Evolutionary conservation across 2,113 vertebrate genomes (phyloP).

Genomic region (Indicator maculatus): DNA sequence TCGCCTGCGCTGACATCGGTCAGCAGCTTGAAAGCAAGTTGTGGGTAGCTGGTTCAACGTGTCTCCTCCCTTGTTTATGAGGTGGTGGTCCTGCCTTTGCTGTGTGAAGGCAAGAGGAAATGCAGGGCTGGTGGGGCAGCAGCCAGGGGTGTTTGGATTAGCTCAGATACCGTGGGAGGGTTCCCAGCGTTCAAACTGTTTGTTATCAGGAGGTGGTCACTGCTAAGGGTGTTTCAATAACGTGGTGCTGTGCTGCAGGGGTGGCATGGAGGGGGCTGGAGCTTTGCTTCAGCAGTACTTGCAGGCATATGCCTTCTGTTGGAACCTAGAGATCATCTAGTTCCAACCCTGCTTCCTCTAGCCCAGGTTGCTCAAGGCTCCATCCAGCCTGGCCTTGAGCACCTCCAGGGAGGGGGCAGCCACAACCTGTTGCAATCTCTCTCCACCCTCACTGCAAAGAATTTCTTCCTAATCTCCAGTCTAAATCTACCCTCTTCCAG

Average conservation of each 20-base stretch:
- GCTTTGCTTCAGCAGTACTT: neutral
- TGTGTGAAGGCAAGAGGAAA: neutral
- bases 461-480: too few species aligned
- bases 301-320: neutral
- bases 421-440: too few species aligned
- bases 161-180: neutral
- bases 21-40: neutral
- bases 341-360: too few species aligned
- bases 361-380: too few species aligned
- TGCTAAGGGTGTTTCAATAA: neutral
- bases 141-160: neutral
- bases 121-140: neutral
- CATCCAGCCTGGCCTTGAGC: too few species aligned
- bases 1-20: conserved; percentile 1
- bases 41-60: conserved; percentile 21
- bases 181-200: neutral
- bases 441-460: too few species aligned
- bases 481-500: too few species aligned
- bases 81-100: neutral
- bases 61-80: conserved; percentile 35
- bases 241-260: neutral
- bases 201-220: neutral
- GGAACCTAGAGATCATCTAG: too few species aligned
- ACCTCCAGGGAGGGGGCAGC: too few species aligned
- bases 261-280: neutral